Evolutionary conservation across 2,888 invertebrate species (phyloP), one percentile per base, ranked within the genome.

Genomic region (Leucozona laternaria): DNA sequence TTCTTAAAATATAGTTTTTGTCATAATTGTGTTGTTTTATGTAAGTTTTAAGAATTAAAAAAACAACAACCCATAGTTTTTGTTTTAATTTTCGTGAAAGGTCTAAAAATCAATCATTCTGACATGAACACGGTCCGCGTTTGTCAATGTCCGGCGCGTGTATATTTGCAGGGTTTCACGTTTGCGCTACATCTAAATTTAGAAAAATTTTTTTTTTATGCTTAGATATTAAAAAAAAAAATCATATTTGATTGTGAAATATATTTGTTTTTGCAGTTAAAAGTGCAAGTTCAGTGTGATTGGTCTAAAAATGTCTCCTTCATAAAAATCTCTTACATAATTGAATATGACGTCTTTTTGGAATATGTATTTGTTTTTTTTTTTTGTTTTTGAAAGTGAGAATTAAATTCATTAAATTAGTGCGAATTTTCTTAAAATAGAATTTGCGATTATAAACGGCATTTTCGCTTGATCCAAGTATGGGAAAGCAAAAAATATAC

Each of bases 101-200:
- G 79, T 58, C 66, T 79, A 66, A 64, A 64, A 71, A 71, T 79
- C 75, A 79, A 79, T 84, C 62, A 76, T 71, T 77, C 13, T 48
- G 50, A 55, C 66, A n/a, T 62, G n/a, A 25, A 77, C 45, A 60
- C 60, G 28, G 55, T 68, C 55, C 60, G 22, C 7, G 13, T 43
- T 40, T 57, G 55, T 68, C 25, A 68, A 40, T 31, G 57, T 79
- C 62, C 28, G 70, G 50, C 62, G 25, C 31, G 25, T 64, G 25
- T 43, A 57, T 73, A 72, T 80, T 77, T 68, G 80, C 80, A 78
- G 85, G 85, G 85, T 68, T 75, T 80, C 55, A 40, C 77, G 40
- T 55, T 60, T 34, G 77, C 31, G 80, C 80, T 78, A 45, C 17
- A 37, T 66, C 77, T 85, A 85, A 80, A 78, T 85, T 78, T 85